phyloP scores from a whole-genome alignment of 2,888 invertebrate genomes.

The Tetheella fluctuosa region DNA sequence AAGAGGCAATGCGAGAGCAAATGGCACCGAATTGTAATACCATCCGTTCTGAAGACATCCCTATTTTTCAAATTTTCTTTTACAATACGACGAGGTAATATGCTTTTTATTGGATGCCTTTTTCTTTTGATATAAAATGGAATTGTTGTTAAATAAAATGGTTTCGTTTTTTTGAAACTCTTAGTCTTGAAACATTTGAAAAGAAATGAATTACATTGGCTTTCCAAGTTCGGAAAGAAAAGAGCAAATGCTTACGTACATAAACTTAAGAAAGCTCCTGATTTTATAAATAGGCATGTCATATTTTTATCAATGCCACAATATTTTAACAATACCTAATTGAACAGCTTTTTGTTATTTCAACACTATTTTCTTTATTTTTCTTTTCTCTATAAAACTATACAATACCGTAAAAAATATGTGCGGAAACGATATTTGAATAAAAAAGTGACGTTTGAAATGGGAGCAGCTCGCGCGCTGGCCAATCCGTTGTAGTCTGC shows the following conservation, averaged over 20 bases:
- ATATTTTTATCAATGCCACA: not conserved
- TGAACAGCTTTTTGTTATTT: not conserved
- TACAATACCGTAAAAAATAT: slow-evolving; percentile 27
- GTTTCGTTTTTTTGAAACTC: slow-evolving; percentile 36
- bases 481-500: slow-evolving; percentile 65
- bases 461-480: slow-evolving; percentile 42
- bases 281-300: not conserved
- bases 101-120: slow-evolving; percentile 73
- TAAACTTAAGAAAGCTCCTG: too few species aligned
- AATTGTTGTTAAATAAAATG: slow-evolving; percentile 60
- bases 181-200: not conserved
- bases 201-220: too few species aligned
- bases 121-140: slow-evolving; percentile 66
- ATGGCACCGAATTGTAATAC: slow-evolving; percentile 73
- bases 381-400: slow-evolving; percentile 28
- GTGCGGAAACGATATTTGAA: slow-evolving; percentile 39
- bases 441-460: slow-evolving; percentile 48
- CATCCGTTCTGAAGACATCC: slow-evolving; percentile 68
- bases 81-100: slow-evolving; percentile 71
- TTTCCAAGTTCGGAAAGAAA: not conserved
- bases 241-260: not conserved
- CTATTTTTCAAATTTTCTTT: slow-evolving; percentile 72
- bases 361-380: slow-evolving; percentile 9
- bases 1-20: slow-evolving; percentile 63
- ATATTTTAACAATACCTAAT: not conserved